Evolutionary conservation across 1,140 invertebrate genomes (phyloP).

Genomic region (Chionoecetes opilio): DNA sequence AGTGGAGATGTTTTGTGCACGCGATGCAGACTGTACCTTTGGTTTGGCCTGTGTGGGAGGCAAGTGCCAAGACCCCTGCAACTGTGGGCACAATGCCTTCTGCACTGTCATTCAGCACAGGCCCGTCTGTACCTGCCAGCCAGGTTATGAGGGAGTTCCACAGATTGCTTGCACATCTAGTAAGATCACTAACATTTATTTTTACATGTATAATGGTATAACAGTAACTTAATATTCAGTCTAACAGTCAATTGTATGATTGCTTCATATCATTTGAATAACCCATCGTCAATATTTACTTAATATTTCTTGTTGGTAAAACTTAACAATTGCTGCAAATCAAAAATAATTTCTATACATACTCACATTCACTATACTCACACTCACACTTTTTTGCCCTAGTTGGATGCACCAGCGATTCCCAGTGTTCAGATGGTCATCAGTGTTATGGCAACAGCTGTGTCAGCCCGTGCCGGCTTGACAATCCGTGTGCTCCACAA

Average conservation of each 20-base stretch:
- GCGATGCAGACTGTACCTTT: constrained; percentile 89
- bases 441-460: constrained; percentile 92
- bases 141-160: constrained; percentile 83
- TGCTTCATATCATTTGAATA: neutral
- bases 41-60: constrained; percentile 88
- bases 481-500: constrained; percentile 91
- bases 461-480: constrained; percentile 91
- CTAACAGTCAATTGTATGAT: constrained; percentile 28
- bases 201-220: constrained; percentile 39
- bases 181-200: constrained; percentile 76
- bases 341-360: neutral
- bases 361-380: neutral
- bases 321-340: too few species aligned
- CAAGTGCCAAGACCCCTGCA: constrained; percentile 91
- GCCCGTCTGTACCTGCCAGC: constrained; percentile 82
- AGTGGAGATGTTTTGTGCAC: constrained; percentile 86
- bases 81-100: constrained; percentile 91
- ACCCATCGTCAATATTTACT: neutral
- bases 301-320: neutral
- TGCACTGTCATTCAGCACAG: constrained; percentile 85
- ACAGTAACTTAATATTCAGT: neutral
- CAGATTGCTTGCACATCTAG: constrained; percentile 82
- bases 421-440: constrained; percentile 90
- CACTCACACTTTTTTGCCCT: constrained; percentile 76
- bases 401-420: constrained; percentile 90